Base-by-base conservation (phyloP, 2,888 invertebrate species). In the Pardosa pseudoannulata region DNA sequence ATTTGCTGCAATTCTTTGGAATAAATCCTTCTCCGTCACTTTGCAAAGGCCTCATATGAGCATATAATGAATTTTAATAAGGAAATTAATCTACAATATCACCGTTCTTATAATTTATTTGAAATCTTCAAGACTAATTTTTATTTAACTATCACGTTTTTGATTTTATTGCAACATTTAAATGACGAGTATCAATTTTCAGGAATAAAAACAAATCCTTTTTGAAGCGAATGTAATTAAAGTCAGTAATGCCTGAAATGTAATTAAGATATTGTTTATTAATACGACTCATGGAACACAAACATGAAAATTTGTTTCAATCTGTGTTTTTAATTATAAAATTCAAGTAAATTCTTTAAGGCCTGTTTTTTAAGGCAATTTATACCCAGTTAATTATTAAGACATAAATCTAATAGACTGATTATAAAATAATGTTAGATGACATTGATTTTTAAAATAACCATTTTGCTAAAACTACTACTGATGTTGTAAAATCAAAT, bases 121-220 rank as follows among this genome's bases (percentile, higher is more conserved):
- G 0, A 19, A 36, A 64, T 64, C 39, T 64, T 79, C 62, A 9
- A 6, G 27, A 19, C 64, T 62, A 65, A 79, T 79, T 71, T 39
- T 71, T 71, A 29, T 41, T 79, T 39, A 41, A 71, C 64, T 64
- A 64, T 64, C 71, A 19, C n/a, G 19, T 23, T 39, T 28, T 13
- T 28, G 7, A 78, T 64, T 71, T 41, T 31, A 79, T 64, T 79
- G 62, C 3, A 28, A 36, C 9, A 71, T 71, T 79, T 41, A 71
- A 28, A 56, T 32, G 31, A 41, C 41, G 46, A 41, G 13, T n/a
- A 28, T 41, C 36, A 5, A 67, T 5, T 41, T 36, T 36, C 50
- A 79, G 64, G 27, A 32, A 19, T 28, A 68, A 70, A 56, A 70
- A 32, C 27, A 9, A 71, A 28, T 79, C 11, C 39, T 36, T 23